Conservation (phyloP, 2,113 vertebrate genomes). For the Heliornis fulica region DNA sequence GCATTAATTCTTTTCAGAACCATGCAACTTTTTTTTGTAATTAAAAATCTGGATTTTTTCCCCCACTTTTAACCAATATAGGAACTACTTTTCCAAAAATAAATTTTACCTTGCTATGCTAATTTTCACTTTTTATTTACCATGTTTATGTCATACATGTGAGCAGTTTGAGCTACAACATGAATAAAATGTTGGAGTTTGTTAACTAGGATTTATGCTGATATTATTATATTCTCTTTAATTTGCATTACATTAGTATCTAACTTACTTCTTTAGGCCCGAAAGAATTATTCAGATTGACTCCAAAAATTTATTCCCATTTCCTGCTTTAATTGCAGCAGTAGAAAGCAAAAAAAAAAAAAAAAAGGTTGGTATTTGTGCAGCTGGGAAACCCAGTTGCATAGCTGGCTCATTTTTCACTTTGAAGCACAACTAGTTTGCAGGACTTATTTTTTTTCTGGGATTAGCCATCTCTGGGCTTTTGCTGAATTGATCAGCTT, state of each 20-base stretch:
- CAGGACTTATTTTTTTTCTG: not conserved
- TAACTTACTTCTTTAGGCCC: not conserved
- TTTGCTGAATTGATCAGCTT: not conserved
- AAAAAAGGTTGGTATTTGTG: not conserved
- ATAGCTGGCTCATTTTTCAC: not conserved
- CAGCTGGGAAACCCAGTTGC: not conserved
- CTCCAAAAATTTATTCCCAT: not conserved
- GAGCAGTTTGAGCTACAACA: not conserved
- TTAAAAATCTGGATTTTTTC: not conserved
- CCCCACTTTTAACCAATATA: not conserved
- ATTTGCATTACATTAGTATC: not conserved
- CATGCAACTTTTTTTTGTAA: rapidly evolving
- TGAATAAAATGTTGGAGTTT: not conserved
- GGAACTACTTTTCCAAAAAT: not conserved
- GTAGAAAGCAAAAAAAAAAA: not conserved
- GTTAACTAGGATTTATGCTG: not conserved
- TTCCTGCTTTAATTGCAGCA: not conserved
- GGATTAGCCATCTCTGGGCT: not conserved
- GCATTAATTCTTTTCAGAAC: not conserved
- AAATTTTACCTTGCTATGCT: not conserved
- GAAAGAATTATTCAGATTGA: not conserved
- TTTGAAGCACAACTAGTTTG: not conserved
- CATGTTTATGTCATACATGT: not conserved
- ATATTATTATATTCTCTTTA: not conserved
- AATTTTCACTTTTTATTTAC: not conserved